Base-by-base conservation (phyloP, 1,140 invertebrate genomes). In the Planococcus citri region DNA sequence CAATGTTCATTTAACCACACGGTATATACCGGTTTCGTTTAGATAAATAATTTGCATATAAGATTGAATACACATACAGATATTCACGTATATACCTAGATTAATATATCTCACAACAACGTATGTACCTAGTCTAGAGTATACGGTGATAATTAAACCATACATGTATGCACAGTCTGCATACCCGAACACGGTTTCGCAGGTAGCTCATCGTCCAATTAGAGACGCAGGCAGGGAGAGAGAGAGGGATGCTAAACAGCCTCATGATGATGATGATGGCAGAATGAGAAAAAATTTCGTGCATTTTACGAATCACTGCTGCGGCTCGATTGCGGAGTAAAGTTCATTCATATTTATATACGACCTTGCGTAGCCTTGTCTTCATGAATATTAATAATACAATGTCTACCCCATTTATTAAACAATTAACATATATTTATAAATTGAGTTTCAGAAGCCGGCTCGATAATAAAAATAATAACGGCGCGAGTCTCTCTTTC, bases 361-460 rank as follows among this genome's bases (percentile, higher is more conserved):
- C 41, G 41, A 51, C 41, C 41, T 51, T 51, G 41, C 41, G 41
- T 51, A 51, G 41, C 41, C 41, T 51, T 51, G 41, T 51, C 41
- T 51, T 51, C 41, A 51, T 51, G 41, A 51, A 51, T 51, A 51
- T 51, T 51, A 51, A 51, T 51, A 51, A 14, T 51, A 51, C 41
- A 51, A 51, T 51, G 41, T 51, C 41, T 51, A 51, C 41, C 41
- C 41, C 41, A 51, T 51, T 51, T 51, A 51, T 51, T 51, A 51
- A 51, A 51, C 41, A 51, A 51, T 51, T 51, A 51, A 51, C 41
- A 51, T 51, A 51, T 51, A 51, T 51, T 51, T 51, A 51, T 51
- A 51, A 51, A 51, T 51, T 51, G 41, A 51, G 41, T 51, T 51
- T 51, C 4, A 17, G 2, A 51, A 51, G 41, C 41, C 6, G 41